Conservation (phyloP, 1,140 invertebrate species). For the Micrasema minimum region DNA sequence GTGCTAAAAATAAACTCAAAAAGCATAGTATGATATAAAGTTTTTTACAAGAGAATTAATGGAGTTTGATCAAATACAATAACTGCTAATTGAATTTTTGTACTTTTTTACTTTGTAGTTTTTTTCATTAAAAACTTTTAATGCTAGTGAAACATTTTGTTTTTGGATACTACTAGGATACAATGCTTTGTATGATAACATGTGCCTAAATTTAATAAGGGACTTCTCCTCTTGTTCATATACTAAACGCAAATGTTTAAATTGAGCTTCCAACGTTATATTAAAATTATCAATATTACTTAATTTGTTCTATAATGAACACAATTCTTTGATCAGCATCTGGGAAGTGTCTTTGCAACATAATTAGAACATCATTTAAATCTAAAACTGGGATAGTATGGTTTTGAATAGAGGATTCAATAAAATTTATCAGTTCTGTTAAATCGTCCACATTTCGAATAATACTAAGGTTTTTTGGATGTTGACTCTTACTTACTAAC, state of each 20-base stretch:
- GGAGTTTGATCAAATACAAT: no score
- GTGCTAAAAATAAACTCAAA: no score
- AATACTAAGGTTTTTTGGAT: no score
- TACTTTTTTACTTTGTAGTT: no score
- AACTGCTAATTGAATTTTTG: no score
- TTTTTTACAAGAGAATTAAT: no score
- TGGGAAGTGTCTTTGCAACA: not conserved
- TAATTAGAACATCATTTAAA: not conserved
- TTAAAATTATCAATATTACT: no score
- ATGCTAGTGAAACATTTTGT: not conserved
- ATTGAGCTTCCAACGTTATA: no score
- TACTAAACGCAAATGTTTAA: constrained; percentile 4
- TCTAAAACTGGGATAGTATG: not conserved
- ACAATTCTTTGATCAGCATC: not conserved
- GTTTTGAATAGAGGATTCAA: not conserved
- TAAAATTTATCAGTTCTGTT: not conserved
- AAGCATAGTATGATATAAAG: no score
- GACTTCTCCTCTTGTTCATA: not conserved
- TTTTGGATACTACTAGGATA: not conserved
- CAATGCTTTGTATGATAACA: not conserved
- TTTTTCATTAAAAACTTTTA: not conserved
- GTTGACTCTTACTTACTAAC: constrained; percentile 4
- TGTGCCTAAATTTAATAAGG: not conserved
- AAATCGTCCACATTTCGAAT: no score
- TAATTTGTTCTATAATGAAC: not conserved